phyloP scores from a whole-genome alignment of 2,113 vertebrate species.

The Microcebus tavaratra region DNA sequence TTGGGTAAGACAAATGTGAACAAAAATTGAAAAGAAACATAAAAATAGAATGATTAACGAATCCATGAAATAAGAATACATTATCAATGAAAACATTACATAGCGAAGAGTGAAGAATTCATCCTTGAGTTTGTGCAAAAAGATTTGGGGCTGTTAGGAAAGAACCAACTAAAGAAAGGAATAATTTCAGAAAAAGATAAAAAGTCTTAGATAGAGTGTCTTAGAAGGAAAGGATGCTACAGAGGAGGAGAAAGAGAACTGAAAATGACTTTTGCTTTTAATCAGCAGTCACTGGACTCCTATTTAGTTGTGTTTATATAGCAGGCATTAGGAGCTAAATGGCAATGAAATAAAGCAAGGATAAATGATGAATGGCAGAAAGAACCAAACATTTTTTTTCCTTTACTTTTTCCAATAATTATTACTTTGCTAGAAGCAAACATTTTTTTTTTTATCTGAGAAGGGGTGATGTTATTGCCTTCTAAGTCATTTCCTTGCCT shows the following conservation, averaged over 20 bases:
- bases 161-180: neutral
- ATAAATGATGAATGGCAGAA: neutral
- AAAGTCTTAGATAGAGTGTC: neutral
- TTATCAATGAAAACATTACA: neutral
- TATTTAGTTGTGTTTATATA: neutral
- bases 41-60: constrained; percentile 34
- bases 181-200: neutral
- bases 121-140: neutral
- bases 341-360: neutral
- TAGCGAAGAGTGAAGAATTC: constrained; percentile 9
- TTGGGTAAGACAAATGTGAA: neutral
- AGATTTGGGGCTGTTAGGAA: neutral
- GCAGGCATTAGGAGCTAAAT: neutral
- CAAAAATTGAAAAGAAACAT: constrained; percentile 37
- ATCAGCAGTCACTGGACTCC: neutral
- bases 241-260: neutral
- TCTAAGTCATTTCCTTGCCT: neutral
- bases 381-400: neutral
- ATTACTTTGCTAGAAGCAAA: neutral
- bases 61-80: neutral
- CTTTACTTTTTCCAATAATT: too few relatives aligned
- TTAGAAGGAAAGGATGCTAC: neutral
- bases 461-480: neutral
- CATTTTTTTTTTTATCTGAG: neutral
- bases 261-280: neutral